phyloP scores from a whole-genome alignment of 2,797 vertebrate genomes.

The Malacoraja senta region DNA sequence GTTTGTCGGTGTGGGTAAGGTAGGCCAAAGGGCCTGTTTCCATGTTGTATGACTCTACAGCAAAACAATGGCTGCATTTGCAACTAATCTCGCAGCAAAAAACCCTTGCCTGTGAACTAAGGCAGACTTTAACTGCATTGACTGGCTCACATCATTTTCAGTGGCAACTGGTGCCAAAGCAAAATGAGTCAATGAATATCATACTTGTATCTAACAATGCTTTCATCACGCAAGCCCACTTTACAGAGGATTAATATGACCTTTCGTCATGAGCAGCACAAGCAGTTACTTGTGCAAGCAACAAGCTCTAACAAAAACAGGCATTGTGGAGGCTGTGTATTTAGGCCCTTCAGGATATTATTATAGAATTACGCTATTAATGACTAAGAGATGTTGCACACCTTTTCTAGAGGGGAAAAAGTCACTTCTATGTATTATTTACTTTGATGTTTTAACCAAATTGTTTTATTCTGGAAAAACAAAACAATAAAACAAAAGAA shows the following conservation, averaged over 20 bases:
- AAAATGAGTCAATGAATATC: slow-evolving; percentile 20
- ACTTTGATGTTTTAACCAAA: background rate
- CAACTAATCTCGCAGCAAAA: background rate
- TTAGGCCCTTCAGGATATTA: background rate
- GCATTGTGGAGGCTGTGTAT: slow-evolving; percentile 17
- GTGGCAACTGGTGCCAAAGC: background rate
- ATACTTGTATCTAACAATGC: background rate
- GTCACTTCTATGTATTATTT: background rate
- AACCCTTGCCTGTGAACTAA: background rate
- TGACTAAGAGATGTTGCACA: background rate
- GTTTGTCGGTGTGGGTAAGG: no score
- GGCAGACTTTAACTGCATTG: background rate
- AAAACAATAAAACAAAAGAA: background rate
- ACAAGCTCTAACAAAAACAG: background rate
- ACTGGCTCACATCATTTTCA: background rate
- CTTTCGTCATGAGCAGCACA: slow-evolving; percentile 19
- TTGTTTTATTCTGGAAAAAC: background rate
- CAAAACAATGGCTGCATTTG: background rate
- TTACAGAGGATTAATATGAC: slow-evolving; percentile 12
- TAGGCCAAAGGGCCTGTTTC: no score
- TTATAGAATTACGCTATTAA: background rate
- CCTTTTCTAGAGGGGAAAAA: slow-evolving; percentile 19
- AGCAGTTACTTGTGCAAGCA: slow-evolving; percentile 23
- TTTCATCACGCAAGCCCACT: slow-evolving; percentile 36
- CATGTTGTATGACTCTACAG: background rate